A percentile compares a stretch with the other conserved stretches of the same genome.
Evolutionary conservation across 2,888 invertebrate species (phyloP).

Genomic region (Agrotis segetum): DNA sequence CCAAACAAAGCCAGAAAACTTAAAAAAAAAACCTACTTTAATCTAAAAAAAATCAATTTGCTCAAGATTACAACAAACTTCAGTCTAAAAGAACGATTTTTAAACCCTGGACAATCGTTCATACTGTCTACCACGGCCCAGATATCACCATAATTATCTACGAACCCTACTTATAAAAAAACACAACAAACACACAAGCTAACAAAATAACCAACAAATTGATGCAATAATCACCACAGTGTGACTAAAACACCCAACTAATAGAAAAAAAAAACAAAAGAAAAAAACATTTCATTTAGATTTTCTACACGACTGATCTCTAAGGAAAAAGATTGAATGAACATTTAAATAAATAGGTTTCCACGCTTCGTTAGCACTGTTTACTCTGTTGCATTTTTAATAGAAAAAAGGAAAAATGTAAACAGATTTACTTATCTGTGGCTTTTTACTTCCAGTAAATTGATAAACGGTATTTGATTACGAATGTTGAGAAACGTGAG

Average conservation of each 20-base stretch:
- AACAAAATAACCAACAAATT: background rate
- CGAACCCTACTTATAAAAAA: no score
- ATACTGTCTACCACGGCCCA: no score
- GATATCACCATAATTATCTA: no score
- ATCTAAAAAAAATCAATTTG: no score
- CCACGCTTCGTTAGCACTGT: slow-evolving; percentile 8
- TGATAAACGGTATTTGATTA: no score
- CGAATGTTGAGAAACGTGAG: no score
- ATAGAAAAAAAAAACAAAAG: slow-evolving; percentile 6
- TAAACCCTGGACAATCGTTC: no score
- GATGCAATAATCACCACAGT: slow-evolving; percentile 5
- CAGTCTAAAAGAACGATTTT: no score
- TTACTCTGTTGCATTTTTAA: slow-evolving; percentile 16
- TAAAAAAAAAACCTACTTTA: no score
- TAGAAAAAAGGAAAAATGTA: background rate
- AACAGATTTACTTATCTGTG: slow-evolving; percentile 8
- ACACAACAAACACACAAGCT: no score
- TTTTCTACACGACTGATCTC: slow-evolving; percentile 6
- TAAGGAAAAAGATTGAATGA: background rate
- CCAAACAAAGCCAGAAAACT: no score
- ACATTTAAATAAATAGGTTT: slow-evolving; percentile 34
- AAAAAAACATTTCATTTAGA: background rate
- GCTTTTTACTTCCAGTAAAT: background rate
- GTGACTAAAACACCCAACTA: background rate
- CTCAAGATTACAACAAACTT: no score